phyloP scores from a whole-genome alignment of 2,797 vertebrate species.

The Falco rusticolus region DNA sequence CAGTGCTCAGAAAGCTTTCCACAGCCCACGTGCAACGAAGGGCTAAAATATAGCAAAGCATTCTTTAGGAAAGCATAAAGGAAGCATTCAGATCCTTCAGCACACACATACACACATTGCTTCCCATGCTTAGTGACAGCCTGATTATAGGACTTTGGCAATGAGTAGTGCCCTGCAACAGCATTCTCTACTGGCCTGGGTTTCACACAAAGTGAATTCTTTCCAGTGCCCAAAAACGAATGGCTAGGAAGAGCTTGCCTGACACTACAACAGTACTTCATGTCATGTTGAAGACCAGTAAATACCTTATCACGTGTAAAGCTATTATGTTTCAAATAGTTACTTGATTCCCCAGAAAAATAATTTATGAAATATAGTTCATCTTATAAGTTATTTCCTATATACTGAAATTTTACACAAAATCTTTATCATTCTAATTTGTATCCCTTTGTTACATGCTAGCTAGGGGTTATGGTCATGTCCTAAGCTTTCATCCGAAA shows the following conservation, averaged over 20 bases:
- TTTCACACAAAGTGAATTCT: neutral
- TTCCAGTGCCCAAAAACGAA: neutral
- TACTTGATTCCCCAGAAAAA: neutral
- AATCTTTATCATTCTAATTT: constrained; percentile 45
- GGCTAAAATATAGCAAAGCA: neutral
- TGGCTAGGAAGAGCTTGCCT: neutral
- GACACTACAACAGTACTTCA: neutral
- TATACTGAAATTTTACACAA: constrained; percentile 51
- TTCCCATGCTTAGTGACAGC: neutral
- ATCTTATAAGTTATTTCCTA: constrained; percentile 53
- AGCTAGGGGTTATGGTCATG: neutral
- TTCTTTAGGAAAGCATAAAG: neutral
- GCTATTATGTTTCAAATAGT: neutral
- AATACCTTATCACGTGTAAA: neutral
- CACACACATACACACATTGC: neutral
- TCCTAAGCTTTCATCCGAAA: neutral
- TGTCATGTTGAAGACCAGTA: neutral
- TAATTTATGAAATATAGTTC: constrained; percentile 26
- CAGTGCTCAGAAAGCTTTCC: neutral
- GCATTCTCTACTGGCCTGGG: neutral
- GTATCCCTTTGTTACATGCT: neutral
- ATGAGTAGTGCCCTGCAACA: neutral
- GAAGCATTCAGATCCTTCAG: neutral
- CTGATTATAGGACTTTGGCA: neutral
- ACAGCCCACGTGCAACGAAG: neutral